Conservation (phyloP, 1,140 invertebrate species). For the Probaryconus sp. region DNA sequence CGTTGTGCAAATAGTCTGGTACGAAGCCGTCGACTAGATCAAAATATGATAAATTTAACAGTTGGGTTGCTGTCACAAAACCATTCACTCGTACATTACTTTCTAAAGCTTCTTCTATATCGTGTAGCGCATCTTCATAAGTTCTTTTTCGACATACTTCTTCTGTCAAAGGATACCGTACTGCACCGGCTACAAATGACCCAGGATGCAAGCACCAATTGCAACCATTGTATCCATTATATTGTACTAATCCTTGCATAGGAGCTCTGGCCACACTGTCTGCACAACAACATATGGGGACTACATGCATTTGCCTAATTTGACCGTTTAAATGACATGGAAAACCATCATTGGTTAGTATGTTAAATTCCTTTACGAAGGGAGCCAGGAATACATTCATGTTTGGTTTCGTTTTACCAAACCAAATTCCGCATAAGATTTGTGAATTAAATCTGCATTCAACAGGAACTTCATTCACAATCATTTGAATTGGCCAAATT, state of each 20-base stretch:
- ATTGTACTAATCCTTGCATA: slow-evolving; percentile 2
- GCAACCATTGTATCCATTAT: slow-evolving; percentile 8
- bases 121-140: neutral
- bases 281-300: neutral
- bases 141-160: neutral
- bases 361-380: too few species aligned
- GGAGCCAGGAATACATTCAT: too few species aligned
- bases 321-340: neutral
- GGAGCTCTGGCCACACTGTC: too few species aligned
- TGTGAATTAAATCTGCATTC: too few species aligned
- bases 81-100: neutral
- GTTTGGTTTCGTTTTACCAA: too few species aligned
- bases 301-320: neutral
- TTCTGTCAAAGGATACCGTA: slow-evolving; percentile 1
- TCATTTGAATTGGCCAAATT: too few species aligned
- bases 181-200: neutral
- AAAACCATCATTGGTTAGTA: neutral
- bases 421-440: too few species aligned
- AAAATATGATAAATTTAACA: slow-evolving; percentile 17
- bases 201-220: slow-evolving; percentile 16
- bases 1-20: slow-evolving; percentile 14
- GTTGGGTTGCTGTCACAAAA: slow-evolving; percentile 1
- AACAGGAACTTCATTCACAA: too few species aligned
- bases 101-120: neutral
- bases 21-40: slow-evolving; percentile 19